Conservation (phyloP, 2,888 invertebrate genomes). For the Mythimna loreyi region DNA sequence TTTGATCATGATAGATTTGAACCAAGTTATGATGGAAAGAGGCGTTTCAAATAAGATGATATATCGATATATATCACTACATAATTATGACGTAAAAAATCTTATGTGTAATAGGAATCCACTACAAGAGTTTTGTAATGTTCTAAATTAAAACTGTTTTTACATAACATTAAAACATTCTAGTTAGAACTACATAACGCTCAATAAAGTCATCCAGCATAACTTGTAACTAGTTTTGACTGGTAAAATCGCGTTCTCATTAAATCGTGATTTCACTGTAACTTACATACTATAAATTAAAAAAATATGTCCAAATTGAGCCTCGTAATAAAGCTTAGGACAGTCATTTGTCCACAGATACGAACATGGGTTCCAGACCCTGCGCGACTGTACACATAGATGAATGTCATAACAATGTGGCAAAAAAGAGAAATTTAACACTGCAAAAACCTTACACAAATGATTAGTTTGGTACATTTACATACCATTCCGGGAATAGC, state of each 20-base stretch:
- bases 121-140: no score
- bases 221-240: neutral
- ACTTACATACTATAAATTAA: neutral
- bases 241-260: neutral
- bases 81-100: no score
- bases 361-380: conserved; percentile 12
- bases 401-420: conserved; percentile 18
- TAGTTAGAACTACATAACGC: neutral
- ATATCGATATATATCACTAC: no score
- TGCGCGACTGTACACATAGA: conserved; percentile 15
- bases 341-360: conserved; percentile 43
- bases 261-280: neutral
- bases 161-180: neutral
- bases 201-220: neutral
- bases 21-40: no score
- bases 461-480: conserved; percentile 53
- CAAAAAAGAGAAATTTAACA: conserved; percentile 48
- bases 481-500: conserved; percentile 44
- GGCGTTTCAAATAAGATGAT: no score
- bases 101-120: no score
- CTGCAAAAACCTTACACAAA: conserved; percentile 49
- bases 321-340: conserved; percentile 10
- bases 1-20: no score
- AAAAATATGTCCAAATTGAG: neutral
- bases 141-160: neutral